phyloP scores from a whole-genome alignment of 1,140 invertebrate genomes.

The Aphaenogaster rudis region DNA sequence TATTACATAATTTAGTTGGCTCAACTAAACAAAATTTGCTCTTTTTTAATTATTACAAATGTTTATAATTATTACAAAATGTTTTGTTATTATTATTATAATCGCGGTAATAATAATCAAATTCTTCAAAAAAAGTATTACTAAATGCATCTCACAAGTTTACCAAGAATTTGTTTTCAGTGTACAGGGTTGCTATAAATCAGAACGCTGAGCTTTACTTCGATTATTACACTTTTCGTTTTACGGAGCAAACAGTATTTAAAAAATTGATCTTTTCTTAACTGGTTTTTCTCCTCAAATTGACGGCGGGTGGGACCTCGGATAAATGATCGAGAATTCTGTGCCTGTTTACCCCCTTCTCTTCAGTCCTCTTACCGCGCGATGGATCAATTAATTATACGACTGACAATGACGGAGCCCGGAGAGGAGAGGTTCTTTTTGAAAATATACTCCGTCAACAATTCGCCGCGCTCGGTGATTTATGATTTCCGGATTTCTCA shows the following conservation, averaged over 20 bases:
- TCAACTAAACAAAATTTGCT: too few species aligned
- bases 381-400: conserved; percentile 66
- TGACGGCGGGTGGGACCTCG: background rate
- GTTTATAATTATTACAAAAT: too few species aligned
- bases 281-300: conserved; percentile 17
- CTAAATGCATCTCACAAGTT: too few species aligned
- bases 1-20: too few species aligned
- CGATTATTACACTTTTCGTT: background rate
- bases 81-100: too few species aligned
- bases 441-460: conserved; percentile 63
- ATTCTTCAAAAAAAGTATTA: too few species aligned
- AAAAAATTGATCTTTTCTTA: conserved; percentile 40
- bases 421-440: conserved; percentile 45
- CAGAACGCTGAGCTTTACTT: background rate
- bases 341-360: background rate
- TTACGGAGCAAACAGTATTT: background rate
- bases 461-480: conserved; percentile 52
- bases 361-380: conserved; percentile 34
- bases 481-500: conserved; percentile 66
- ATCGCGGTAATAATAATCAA: too few species aligned
- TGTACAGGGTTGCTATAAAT: background rate
- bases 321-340: conserved; percentile 55
- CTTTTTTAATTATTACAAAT: too few species aligned
- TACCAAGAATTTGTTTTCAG: too few species aligned
- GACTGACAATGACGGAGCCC: conserved; percentile 58